Evolutionary conservation across 2,888 invertebrate species (phyloP).

Genomic region (Ethmia dodecea): DNA sequence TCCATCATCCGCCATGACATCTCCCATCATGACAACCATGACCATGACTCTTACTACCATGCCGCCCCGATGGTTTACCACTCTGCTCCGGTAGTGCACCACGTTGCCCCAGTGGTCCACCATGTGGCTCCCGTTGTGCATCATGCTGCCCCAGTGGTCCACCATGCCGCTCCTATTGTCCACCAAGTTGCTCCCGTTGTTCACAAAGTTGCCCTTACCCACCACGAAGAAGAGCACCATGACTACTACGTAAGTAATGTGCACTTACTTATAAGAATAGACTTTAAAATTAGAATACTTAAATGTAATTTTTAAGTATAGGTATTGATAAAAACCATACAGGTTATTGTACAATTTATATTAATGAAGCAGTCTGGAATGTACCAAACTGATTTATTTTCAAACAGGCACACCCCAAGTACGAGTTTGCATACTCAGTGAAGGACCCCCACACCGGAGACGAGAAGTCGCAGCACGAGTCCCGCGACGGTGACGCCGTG

Average conservation of each 20-base stretch:
- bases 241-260: conserved; percentile 37
- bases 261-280: too few species aligned
- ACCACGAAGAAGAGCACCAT: conserved; percentile 29
- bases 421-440: conserved; percentile 71
- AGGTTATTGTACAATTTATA: too few species aligned
- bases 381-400: too few species aligned
- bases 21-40: conserved; percentile 15
- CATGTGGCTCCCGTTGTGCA: conserved; percentile 11
- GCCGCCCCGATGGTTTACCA: conserved; percentile 2
- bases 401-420: conserved; percentile 64
- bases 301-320: too few species aligned
- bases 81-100: conserved; percentile 15
- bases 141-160: conserved; percentile 15
- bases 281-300: too few species aligned
- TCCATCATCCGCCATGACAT: conserved; percentile 15
- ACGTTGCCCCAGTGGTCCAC: conserved; percentile 11
- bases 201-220: background rate
- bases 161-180: conserved; percentile 7
- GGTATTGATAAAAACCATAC: too few species aligned
- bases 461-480: conserved; percentile 73
- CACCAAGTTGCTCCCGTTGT: background rate
- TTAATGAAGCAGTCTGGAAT: too few species aligned
- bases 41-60: background rate
- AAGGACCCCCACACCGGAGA: conserved; percentile 76
- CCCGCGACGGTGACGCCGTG: conserved; percentile 69